Evolutionary conservation across 2,888 invertebrate species (phyloP), one percentile per base, ranked within the genome.

Genomic region (Zhengitettix transpicula): DNA sequence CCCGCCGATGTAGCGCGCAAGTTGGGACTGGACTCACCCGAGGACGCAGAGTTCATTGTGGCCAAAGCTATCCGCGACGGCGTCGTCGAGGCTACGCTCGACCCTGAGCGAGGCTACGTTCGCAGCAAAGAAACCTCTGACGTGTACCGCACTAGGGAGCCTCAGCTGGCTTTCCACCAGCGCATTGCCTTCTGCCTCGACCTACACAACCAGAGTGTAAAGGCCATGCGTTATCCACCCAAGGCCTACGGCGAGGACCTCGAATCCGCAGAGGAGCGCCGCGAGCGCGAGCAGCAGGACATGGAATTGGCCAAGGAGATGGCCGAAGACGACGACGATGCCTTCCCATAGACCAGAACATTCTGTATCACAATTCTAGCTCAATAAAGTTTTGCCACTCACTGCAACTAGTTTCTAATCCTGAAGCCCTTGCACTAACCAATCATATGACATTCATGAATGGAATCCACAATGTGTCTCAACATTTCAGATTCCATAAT

Each of bases 221-320:
- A 96, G 74, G 98, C 99, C 0, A 97, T 99, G 95, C 83, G 99
- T 66, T 99, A 97, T 77, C 99, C 99, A 17, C 97, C 97, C 0
- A 98, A 98, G 71, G 94, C 97, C 0, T 98, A 98, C 76, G 97
- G 97, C 17, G 95, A 96, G 71, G 97, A 98, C 72, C 77, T 98
- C 62, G 99, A 99, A 73, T 95, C 94, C 67, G 96, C 96, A 15
- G 96, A 96, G 75, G 96, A 97, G 69, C 82, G 97, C 57, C 80
- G 97, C 61, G 97, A 97, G 73, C 78, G 96, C 58, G 97, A 98
- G 73, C 96, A 97, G 70, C 96, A 98, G 74, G 99, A 99, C 75
- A 78, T 99, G 69, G 99, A 99, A 73, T 79, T 97, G 68, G 99
- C 99, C n/a, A 99, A 98, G 74, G 98, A 99, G 77, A 95, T 99